Conservation (phyloP, 2,797 vertebrate species). For the Ispidina lecontei region DNA sequence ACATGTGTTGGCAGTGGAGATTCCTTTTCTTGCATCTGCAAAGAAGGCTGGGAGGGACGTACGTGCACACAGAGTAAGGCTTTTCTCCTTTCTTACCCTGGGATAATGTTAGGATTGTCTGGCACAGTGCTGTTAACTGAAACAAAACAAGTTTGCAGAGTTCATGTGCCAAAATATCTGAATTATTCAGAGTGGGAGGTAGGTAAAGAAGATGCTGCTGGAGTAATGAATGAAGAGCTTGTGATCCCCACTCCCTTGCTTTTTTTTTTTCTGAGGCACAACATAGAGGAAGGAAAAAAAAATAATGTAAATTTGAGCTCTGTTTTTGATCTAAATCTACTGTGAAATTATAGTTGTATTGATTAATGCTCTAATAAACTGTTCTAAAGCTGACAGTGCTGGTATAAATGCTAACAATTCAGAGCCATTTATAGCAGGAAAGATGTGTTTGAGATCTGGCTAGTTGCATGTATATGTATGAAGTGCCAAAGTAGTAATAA, state of each 20-base stretch:
- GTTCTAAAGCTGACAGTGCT: neutral
- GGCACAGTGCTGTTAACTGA: conserved; percentile 5
- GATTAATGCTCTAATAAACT: neutral
- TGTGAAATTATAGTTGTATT: neutral
- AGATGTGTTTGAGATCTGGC: neutral
- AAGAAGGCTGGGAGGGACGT: conserved; percentile 93
- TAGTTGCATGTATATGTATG: neutral
- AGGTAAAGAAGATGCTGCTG: conserved; percentile 16
- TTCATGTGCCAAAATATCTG: conserved; percentile 63
- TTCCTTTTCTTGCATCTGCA: conserved; percentile 94
- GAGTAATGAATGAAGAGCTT: conserved; percentile 42
- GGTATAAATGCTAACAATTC: neutral
- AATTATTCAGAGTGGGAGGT: conserved; percentile 66
- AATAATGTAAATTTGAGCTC: neutral
- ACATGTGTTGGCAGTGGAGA: conserved; percentile 92
- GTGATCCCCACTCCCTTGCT: neutral
- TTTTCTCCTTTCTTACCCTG: neutral
- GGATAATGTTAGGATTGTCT: conserved; percentile 33
- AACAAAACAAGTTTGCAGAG: conserved; percentile 29
- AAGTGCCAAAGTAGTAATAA: neutral
- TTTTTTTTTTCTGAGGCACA: neutral
- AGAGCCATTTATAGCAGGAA: neutral
- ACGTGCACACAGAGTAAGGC: conserved; percentile 90
- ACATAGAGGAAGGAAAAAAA: too few species aligned
- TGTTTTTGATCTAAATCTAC: neutral